These are phyloP conservation scores for Sarcophaga carnaria DNA, from an alignment of 2,888 invertebrate genomes.

Conservation along the genomic window DNA sequence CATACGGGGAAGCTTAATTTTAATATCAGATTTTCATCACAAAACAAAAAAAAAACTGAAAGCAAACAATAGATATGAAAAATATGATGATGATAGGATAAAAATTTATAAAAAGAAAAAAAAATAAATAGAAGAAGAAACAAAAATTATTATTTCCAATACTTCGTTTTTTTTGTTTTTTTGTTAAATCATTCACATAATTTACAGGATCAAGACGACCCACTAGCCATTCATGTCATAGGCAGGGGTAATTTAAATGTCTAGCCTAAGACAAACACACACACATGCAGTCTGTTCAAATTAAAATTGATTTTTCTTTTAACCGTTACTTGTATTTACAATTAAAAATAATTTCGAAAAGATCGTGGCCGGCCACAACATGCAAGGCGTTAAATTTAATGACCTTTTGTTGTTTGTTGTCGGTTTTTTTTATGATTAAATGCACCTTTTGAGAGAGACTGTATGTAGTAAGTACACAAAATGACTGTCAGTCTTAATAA, in stretches of 20 bases:
- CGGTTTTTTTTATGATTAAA: slow-evolving; percentile 2
- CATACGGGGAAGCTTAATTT: slow-evolving; percentile 64
- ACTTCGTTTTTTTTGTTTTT: slow-evolving; percentile 19
- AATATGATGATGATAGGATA: slow-evolving; percentile 57
- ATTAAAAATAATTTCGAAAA: slow-evolving; percentile 33
- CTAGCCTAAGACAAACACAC: not conserved
- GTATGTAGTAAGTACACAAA: not conserved
- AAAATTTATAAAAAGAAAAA: slow-evolving; percentile 1
- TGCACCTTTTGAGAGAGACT: not conserved
- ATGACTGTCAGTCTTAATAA: slow-evolving; percentile 50
- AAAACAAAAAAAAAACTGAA: slow-evolving; percentile 15
- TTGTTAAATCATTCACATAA: slow-evolving; percentile 61
- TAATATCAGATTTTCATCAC: slow-evolving; percentile 58
- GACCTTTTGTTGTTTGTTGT: slow-evolving; percentile 49
- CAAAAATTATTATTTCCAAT: slow-evolving; percentile 35
- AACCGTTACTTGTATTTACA: slow-evolving; percentile 39
- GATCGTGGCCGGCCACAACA: slow-evolving; percentile 1
- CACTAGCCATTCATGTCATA: not conserved
- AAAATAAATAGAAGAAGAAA: not conserved
- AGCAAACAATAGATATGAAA: slow-evolving; percentile 32
- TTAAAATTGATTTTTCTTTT: slow-evolving; percentile 35
- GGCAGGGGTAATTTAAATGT: not conserved
- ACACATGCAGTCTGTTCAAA: slow-evolving; percentile 31
- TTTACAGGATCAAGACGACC: slow-evolving; percentile 50
- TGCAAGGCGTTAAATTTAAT: slow-evolving; percentile 66